Evolutionary conservation across 2,888 invertebrate genomes (phyloP).

Genomic region (Eristalis intricaria): DNA sequence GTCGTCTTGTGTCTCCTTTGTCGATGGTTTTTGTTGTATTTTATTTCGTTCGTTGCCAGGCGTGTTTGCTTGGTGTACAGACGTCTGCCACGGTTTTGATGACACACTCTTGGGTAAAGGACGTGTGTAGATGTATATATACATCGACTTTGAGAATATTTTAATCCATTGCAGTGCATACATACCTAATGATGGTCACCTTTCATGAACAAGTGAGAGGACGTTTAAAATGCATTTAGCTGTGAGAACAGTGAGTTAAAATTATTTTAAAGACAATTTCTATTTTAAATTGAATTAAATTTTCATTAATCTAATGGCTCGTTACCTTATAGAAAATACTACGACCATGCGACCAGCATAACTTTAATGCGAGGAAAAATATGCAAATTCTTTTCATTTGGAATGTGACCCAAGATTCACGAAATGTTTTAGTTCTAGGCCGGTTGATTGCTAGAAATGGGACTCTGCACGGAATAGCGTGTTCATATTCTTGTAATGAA

Average conservation of each 20-base stretch:
- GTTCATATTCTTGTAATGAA: too few relatives aligned
- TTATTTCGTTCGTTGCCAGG: constrained; percentile 9
- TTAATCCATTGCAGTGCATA: constrained; percentile 31
- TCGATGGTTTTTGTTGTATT: constrained; percentile 31
- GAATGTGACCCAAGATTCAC: too few relatives aligned
- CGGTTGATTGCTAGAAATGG: too few relatives aligned
- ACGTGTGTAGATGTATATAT: background rate
- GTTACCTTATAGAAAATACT: too few relatives aligned
- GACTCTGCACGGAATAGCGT: too few relatives aligned
- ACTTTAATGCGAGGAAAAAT: too few relatives aligned
- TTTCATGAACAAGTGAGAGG: background rate
- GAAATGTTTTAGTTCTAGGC: too few relatives aligned
- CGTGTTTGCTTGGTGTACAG: constrained; percentile 17
- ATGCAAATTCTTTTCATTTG: too few relatives aligned
- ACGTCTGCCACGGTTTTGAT: constrained; percentile 30
- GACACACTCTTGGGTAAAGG: constrained; percentile 20
- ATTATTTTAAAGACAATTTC: background rate
- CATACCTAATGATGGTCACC: background rate
- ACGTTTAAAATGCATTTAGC: background rate
- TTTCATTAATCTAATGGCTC: too few relatives aligned
- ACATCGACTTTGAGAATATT: constrained; percentile 26
- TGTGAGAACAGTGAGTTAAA: constrained; percentile 10
- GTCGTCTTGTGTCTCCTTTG: constrained; percentile 55
- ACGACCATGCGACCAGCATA: too few relatives aligned
- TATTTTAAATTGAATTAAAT: too few relatives aligned